A percentile compares a stretch with the other conserved stretches of the same genome.
Conservation (phyloP, 1,140 invertebrate genomes). For the Choristoneura fumiferana region DNA sequence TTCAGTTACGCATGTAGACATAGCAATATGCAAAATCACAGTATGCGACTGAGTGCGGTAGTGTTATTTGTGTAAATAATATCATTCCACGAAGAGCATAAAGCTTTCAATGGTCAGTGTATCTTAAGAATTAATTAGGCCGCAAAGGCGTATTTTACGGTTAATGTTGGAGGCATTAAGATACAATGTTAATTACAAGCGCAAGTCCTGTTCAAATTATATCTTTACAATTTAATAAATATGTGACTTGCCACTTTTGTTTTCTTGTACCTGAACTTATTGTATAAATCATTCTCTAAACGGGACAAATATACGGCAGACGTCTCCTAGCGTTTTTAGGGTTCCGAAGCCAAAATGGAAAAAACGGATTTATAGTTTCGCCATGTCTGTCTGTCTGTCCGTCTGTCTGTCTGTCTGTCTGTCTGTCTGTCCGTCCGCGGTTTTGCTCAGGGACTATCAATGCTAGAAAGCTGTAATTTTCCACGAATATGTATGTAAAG, state of each 20-base stretch:
- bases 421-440: no score
- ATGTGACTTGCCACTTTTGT: constrained; percentile 7
- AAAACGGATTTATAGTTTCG: no score
- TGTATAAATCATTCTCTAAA: no score
- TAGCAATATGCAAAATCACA: constrained; percentile 8
- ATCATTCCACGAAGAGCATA: neutral
- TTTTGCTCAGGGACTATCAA: no score
- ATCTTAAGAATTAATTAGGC: constrained; percentile 7
- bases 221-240: constrained; percentile 1
- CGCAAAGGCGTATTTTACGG: constrained; percentile 4
- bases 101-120: constrained; percentile 10
- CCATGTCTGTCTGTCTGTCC: no score
- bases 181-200: neutral
- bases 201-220: constrained; percentile 5
- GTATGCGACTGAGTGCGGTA: constrained; percentile 9
- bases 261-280: neutral
- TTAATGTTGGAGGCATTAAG: neutral
- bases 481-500: no score
- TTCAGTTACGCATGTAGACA: constrained; percentile 9
- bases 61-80: constrained; percentile 9
- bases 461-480: no score
- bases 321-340: no score
- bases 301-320: no score
- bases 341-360: no score
- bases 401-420: no score